Conservation (phyloP, 2,888 invertebrate species). For the Andrena fulva region DNA sequence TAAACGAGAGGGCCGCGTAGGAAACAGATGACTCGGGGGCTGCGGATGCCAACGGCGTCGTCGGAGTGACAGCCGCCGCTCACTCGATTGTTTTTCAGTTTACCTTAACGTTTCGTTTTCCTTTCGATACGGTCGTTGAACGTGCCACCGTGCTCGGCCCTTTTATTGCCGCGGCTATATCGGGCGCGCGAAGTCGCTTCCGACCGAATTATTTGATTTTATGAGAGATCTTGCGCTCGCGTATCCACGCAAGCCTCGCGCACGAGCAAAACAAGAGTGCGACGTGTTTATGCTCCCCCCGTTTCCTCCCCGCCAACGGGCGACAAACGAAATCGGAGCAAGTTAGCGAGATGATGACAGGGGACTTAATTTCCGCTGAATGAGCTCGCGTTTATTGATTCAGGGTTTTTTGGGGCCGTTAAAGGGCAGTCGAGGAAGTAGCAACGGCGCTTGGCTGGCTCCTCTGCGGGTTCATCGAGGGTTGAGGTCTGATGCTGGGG, state of each 20-base stretch:
- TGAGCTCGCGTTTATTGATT: neutral
- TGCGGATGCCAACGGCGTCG: conserved; percentile 78
- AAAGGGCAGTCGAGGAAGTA: neutral
- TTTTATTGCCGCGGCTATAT: conserved; percentile 67
- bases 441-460: neutral
- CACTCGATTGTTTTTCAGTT: conserved; percentile 84
- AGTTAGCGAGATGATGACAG: neutral
- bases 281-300: conserved; percentile 13
- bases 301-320: neutral
- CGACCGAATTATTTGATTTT: conserved; percentile 76
- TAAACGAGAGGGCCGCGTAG: conserved; percentile 78
- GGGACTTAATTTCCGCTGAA: conserved; percentile 6
- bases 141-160: conserved; percentile 67
- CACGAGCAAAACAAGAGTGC: conserved; percentile 2
- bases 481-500: too few species aligned
- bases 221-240: conserved; percentile 64
- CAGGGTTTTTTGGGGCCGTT: neutral
- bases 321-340: conserved; percentile 6
- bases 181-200: conserved; percentile 53
- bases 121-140: conserved; percentile 82
- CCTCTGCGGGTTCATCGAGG: neutral
- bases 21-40: conserved; percentile 82
- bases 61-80: conserved; percentile 82
- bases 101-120: conserved; percentile 81
- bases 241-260: neutral